Percentiles rank a stretch among this genome's conserved stretches.
Evolutionary conservation across 2,113 vertebrate genomes (phyloP).

Genomic region (Perca fluviatilis): DNA sequence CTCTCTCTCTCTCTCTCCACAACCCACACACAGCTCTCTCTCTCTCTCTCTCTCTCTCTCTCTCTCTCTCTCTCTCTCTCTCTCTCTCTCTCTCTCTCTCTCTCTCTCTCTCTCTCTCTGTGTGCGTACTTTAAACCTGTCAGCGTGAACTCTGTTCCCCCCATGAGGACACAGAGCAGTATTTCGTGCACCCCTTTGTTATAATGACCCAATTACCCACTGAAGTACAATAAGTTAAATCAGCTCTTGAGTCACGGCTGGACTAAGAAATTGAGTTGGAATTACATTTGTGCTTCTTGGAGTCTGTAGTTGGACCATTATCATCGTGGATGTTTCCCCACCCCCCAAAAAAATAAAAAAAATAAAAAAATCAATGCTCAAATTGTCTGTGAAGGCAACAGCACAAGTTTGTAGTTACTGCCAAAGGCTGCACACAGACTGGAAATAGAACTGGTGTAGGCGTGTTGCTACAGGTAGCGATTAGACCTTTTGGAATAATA

Average conservation of each 20-base stretch:
- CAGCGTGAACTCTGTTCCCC: constrained; percentile 2
- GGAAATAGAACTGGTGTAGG: constrained; percentile 1
- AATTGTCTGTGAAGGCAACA: not conserved
- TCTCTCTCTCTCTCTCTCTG: not conserved
- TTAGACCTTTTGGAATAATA: not conserved
- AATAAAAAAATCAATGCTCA: not conserved
- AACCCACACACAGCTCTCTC: too few relatives aligned
- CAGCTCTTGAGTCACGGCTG: not conserved
- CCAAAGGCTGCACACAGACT: not conserved
- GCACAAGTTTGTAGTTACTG: not conserved
- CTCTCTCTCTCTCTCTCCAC: not conserved
- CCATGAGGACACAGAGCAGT: not conserved
- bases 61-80: not conserved
- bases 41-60: not conserved
- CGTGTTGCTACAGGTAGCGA: constrained; percentile 21
- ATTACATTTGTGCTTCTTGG: not conserved
- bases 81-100: not conserved
- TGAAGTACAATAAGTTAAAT: not conserved
- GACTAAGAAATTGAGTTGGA: not conserved
- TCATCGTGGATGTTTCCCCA: not conserved
- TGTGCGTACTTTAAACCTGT: constrained; percentile 12
- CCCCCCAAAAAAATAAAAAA: not conserved
- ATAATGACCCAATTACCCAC: not conserved
- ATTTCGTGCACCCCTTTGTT: not conserved
- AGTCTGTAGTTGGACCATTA: not conserved